A percentile compares a stretch with the other conserved stretches of the same genome.
These are phyloP conservation scores for Punctoribates punctum DNA, from an alignment of 2,888 invertebrate species.

Conservation along the genomic window DNA sequence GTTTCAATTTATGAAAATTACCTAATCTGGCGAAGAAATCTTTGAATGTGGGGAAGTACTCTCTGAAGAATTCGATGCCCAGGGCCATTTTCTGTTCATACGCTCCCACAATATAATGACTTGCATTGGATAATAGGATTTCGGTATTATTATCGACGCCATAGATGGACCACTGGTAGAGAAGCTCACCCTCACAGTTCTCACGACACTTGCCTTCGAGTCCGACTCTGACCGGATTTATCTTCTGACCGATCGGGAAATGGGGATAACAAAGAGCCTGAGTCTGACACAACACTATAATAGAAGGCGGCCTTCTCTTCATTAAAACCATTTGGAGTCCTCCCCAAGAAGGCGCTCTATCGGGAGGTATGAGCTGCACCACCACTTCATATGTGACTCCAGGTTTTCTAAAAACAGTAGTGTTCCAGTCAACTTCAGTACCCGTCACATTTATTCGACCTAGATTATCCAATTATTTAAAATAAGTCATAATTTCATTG, in stretches of 20 bases:
- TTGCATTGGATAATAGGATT: constrained; percentile 47
- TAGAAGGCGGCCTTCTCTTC: constrained; percentile 48
- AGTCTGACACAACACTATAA: constrained; percentile 49
- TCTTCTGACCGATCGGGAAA: constrained; percentile 49
- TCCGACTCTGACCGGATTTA: constrained; percentile 50
- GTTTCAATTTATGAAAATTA: not conserved
- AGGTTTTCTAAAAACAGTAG: constrained; percentile 47
- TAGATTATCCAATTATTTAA: no score
- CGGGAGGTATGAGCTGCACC: constrained; percentile 48
- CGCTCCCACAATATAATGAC: constrained; percentile 46
- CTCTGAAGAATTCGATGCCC: constrained; percentile 49
- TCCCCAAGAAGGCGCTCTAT: constrained; percentile 48
- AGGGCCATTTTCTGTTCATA: constrained; percentile 49
- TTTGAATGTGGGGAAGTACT: constrained; percentile 48
- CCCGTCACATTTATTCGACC: constrained; percentile 47
- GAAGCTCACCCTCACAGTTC: constrained; percentile 48
- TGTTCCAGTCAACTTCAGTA: constrained; percentile 47
- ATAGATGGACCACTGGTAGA: constrained; percentile 49
- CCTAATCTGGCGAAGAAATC: constrained; percentile 47
- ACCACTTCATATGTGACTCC: constrained; percentile 49
- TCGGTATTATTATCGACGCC: constrained; percentile 48
- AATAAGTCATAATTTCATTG: not conserved
- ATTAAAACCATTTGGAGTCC: constrained; percentile 48
- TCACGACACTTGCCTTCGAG: constrained; percentile 49
- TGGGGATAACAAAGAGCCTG: constrained; percentile 49